Percentiles rank a stretch among this genome's conserved stretches.
Evolutionary conservation across 2,888 invertebrate species (phyloP).

Genomic region (Drosophila yooni): DNA sequence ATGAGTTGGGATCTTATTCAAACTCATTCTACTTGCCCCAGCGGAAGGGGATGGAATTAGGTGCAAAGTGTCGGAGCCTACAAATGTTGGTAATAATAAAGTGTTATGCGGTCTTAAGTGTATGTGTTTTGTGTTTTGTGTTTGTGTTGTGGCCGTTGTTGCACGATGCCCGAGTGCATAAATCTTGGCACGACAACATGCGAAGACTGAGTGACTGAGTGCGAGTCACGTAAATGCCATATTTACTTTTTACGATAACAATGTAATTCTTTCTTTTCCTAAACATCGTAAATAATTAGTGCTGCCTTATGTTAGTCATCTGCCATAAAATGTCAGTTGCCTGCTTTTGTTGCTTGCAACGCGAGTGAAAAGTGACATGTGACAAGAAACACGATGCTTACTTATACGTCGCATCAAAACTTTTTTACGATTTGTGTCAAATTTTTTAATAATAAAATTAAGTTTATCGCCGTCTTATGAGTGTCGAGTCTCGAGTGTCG

Average conservation of each 20-base stretch:
- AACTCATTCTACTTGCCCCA: slow-evolving; percentile 8
- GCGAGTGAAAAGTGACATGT: slow-evolving; percentile 24
- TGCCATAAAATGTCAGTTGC: slow-evolving; percentile 20
- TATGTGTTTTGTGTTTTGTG: slow-evolving; percentile 11
- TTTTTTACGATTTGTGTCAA: slow-evolving; percentile 56
- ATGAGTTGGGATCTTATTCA: background rate
- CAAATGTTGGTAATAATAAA: slow-evolving; percentile 50
- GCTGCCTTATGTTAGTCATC: slow-evolving; percentile 43
- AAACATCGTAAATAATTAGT: slow-evolving; percentile 76
- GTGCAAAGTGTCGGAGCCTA: slow-evolving; percentile 64
- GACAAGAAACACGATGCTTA: slow-evolving; percentile 38
- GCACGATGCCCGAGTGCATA: slow-evolving; percentile 31
- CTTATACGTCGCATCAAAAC: slow-evolving; percentile 35
- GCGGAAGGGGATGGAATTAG: slow-evolving; percentile 61
- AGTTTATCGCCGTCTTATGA: slow-evolving; percentile 44
- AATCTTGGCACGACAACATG: slow-evolving; percentile 42
- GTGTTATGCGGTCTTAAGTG: slow-evolving; percentile 51
- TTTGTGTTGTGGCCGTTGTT: background rate
- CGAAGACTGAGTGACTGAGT: slow-evolving; percentile 5
- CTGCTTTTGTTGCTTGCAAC: background rate
- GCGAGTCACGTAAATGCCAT: slow-evolving; percentile 64
- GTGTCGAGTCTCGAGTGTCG: background rate
- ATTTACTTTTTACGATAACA: slow-evolving; percentile 70
- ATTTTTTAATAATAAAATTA: slow-evolving; percentile 60
- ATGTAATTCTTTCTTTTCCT: slow-evolving; percentile 38